Evolutionary conservation across 2,888 invertebrate species (phyloP).

Genomic region (Stenolophus ochropezus): DNA sequence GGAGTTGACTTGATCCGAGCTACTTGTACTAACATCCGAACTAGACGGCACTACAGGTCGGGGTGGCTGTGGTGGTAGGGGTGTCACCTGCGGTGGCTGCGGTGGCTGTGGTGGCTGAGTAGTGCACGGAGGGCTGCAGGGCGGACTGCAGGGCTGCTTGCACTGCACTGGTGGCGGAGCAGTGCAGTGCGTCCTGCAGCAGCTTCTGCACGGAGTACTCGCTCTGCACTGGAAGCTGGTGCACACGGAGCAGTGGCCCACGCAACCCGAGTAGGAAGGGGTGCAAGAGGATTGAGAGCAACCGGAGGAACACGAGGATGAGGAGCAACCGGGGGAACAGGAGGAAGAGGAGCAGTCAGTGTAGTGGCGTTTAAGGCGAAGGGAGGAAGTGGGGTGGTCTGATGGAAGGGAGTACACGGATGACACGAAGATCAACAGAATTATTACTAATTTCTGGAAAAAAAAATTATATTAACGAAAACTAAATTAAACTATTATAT

Average conservation of each 20-base stretch:
- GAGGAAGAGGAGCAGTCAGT: not conserved
- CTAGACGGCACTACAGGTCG: not conserved
- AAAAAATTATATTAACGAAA: too few relatives aligned
- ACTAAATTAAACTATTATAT: too few relatives aligned
- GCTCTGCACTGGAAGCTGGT: not conserved
- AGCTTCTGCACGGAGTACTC: not conserved
- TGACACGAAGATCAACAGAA: not conserved
- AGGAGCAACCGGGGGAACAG: not conserved
- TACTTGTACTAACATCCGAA: not conserved
- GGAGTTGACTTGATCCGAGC: not conserved
- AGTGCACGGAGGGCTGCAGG: too few relatives aligned
- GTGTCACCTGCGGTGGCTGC: not conserved
- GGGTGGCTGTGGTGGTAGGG: not conserved
- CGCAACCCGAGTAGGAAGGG: not conserved
- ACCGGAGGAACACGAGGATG: not conserved
- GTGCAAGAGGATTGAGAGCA: not conserved
- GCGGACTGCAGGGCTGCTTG: not conserved
- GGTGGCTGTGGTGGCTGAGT: not conserved
- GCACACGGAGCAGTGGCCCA: not conserved
- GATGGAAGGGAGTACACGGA: not conserved
- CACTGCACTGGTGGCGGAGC: not conserved
- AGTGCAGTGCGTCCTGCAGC: constrained; percentile 8
- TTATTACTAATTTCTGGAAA: constrained; percentile 12
- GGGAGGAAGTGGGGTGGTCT: not conserved
- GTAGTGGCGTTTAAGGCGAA: not conserved